Evolutionary conservation across 2,797 vertebrate genomes (phyloP).

Genomic region (Acanthiza pusilla): DNA sequence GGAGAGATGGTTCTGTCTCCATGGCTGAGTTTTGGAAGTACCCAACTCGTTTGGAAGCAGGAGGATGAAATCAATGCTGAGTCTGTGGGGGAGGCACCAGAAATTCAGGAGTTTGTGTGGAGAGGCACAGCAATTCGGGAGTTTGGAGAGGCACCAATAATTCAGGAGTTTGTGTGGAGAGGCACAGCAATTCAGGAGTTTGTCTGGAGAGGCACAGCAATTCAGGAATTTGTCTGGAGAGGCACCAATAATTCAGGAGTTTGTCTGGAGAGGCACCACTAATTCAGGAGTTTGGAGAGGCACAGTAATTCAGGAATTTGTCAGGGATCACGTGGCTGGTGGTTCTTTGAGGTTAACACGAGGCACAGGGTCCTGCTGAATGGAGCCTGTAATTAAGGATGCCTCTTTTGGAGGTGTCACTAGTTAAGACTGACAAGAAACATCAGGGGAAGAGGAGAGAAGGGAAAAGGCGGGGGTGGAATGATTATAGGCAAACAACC

Average conservation of each 20-base stretch:
- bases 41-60: rapidly evolving
- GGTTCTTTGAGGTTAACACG: neutral
- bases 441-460: neutral
- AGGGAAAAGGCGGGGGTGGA: neutral
- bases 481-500: neutral
- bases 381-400: neutral
- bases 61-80: neutral
- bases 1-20: neutral
- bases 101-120: no score
- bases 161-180: no score
- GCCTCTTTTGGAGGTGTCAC: neutral
- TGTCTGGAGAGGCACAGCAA: no score
- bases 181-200: no score
- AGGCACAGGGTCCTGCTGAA: neutral
- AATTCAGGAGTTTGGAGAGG: neutral
- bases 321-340: neutral
- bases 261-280: rapidly evolving
- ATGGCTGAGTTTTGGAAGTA: neutral
- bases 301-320: neutral
- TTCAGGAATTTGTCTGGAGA: neutral
- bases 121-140: no score
- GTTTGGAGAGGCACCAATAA: no score
- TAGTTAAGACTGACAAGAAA: neutral
- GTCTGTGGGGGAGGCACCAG: neutral
- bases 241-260: no score